Evolutionary conservation across 2,888 invertebrate species (phyloP).

Genomic region (Salticus scenicus): DNA sequence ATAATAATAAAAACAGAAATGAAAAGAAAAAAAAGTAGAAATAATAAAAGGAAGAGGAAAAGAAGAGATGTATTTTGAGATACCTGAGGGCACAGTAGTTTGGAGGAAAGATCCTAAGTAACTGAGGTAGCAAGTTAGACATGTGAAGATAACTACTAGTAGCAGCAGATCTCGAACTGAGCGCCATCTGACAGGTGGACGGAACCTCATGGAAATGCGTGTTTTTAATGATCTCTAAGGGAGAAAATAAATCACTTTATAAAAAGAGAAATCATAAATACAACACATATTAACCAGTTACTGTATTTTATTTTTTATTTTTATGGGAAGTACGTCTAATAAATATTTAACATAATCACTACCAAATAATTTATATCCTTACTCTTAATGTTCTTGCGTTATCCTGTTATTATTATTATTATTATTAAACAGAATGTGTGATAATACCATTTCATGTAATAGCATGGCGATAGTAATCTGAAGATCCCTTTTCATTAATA

Average conservation of each 20-base stretch:
- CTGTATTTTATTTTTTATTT: too few species aligned
- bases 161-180: slow-evolving; percentile 67
- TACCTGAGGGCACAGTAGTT: slow-evolving; percentile 56
- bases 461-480: too few species aligned
- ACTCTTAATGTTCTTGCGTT: too few species aligned
- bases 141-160: slow-evolving; percentile 52
- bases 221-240: slow-evolving; percentile 48
- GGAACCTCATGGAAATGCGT: slow-evolving; percentile 63
- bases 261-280: too few species aligned
- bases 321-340: too few species aligned
- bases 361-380: too few species aligned
- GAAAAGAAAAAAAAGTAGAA: background rate
- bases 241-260: background rate
- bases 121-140: slow-evolving; percentile 64
- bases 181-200: slow-evolving; percentile 61
- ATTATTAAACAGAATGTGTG: too few species aligned
- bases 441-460: too few species aligned
- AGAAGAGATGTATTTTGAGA: background rate
- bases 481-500: too few species aligned
- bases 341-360: too few species aligned
- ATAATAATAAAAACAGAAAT: background rate
- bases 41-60: background rate
- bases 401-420: too few species aligned
- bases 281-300: too few species aligned
- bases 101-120: slow-evolving; percentile 52